Evolutionary conservation across 37 sponge, comb jelly and placozoan genomes (phyloP), one percentile per base, ranked within the genome.

Genomic region (Tethya wilhelma): DNA sequence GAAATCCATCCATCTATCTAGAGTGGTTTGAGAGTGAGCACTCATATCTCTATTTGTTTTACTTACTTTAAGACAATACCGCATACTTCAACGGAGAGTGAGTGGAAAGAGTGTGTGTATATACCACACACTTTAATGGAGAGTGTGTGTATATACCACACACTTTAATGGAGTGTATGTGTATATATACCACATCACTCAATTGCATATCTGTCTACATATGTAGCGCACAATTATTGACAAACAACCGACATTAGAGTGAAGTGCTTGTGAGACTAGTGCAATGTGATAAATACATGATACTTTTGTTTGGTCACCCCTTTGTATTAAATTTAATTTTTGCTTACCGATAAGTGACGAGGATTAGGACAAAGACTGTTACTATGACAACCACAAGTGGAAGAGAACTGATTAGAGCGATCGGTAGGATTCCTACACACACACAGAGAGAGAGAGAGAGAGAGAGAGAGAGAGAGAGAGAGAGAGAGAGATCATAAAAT

Each of bases 331-430:
- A 49, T 49, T 49, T 49, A 19, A 19, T 19, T 49, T 25, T 6
- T 69, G 12, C 81, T 81, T 14, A 75, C 84, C 41, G 53, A 75
- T 29, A 75, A 2, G 67, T 75, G 75, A 64, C 38, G 84, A 55
- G 4, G 39, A 67, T 83, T 14, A 81, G 62, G 37, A 71, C 30
- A 3, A 71, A 0, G 36, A 81, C 38, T 26, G 44, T 37, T 25
- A 67, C 67, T 1, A 83, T 74, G 75, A 83, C 19, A 39, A 67
- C 11, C 32, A 74, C 38, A 22, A 75, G 67, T 0, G 84, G 75
- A 6, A 73, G 31, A 5, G 41, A 40, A 73, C 44, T 39, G 49
- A 74, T 83, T 12, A 83, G 66, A 2, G 38, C 67, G 0, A 75
- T 74, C 23, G 31, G 39, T 9, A 83, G 67, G 32, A 46, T 37